Conservation (phyloP, 92 coral and sea anemone genomes). For the Phenganax subtilis region DNA sequence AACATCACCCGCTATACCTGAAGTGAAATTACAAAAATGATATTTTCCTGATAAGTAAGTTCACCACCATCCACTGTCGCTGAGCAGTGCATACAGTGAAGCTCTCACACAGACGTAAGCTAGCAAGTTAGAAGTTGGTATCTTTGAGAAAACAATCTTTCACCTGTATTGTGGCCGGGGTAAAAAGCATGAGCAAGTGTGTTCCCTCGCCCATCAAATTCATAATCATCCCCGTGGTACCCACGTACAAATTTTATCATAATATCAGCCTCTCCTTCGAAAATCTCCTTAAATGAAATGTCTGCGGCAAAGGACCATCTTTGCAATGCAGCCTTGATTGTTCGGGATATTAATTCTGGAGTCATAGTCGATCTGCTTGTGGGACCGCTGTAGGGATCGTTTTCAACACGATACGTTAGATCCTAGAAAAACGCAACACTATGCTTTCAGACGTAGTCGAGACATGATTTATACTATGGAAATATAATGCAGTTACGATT, state of each 20-base stretch:
- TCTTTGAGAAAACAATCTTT: neutral
- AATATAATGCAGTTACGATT: neutral
- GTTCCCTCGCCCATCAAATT: conserved; percentile 66
- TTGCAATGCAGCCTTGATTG: conserved; percentile 56
- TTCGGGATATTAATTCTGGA: conserved; percentile 38
- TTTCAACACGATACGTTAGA: conserved; percentile 48
- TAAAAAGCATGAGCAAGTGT: conserved; percentile 82
- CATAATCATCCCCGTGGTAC: conserved; percentile 55
- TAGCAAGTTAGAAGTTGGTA: neutral
- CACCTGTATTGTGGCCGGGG: conserved; percentile 63
- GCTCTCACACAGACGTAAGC: neutral
- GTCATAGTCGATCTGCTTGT: conserved; percentile 44
- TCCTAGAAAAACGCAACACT: conserved; percentile 21
- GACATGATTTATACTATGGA: neutral
- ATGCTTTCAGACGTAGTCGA: neutral
- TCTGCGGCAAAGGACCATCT: conserved; percentile 57
- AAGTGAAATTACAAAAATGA: neutral
- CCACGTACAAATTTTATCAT: conserved; percentile 53
- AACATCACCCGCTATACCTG: conserved; percentile 48
- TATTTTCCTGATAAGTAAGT: too few relatives aligned
- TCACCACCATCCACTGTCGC: too few relatives aligned
- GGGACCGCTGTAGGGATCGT: conserved; percentile 39
- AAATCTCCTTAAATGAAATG: conserved; percentile 40
- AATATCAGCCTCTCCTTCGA: conserved; percentile 61
- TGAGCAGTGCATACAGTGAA: too few relatives aligned